Evolutionary conservation across 1,140 invertebrate species (phyloP).

Genomic region (Drosophila athabasca): DNA sequence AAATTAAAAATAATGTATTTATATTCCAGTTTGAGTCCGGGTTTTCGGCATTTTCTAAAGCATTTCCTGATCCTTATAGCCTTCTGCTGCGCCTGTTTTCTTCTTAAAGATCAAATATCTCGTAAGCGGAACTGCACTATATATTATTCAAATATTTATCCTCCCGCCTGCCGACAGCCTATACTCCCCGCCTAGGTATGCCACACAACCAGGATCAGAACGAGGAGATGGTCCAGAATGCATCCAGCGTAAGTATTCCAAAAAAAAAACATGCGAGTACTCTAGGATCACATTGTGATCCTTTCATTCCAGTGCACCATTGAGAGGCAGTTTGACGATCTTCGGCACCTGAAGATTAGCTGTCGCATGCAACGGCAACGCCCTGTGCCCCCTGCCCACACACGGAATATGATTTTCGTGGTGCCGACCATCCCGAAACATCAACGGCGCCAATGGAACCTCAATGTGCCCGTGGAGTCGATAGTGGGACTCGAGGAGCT

Average conservation of each 20-base stretch:
- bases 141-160: too few species aligned
- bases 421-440: slow-evolving; percentile 3
- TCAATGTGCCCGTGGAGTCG: slow-evolving; percentile 27
- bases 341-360: slow-evolving; percentile 4
- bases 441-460: slow-evolving; percentile 15
- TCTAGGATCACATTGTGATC: too few species aligned
- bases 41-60: slow-evolving; percentile 15
- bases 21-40: slow-evolving; percentile 27
- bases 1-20: background rate
- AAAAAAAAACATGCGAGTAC: too few species aligned
- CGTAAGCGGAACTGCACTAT: too few species aligned
- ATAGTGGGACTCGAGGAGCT: slow-evolving; percentile 19
- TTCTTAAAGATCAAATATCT: background rate
- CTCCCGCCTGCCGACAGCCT: background rate
- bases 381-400: slow-evolving; percentile 1
- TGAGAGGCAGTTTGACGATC: background rate
- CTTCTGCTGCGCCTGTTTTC: background rate
- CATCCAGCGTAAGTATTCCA: background rate
- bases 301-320: background rate
- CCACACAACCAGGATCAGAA: background rate
- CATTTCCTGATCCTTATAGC: background rate
- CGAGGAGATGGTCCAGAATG: slow-evolving; percentile 3
- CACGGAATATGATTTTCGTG: slow-evolving; percentile 3
- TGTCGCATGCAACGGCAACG: slow-evolving; percentile 3
- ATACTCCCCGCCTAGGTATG: background rate